These are phyloP conservation scores for Pedionomus torquatus DNA, from an alignment of 2,113 vertebrate genomes.

Conservation along the genomic window DNA sequence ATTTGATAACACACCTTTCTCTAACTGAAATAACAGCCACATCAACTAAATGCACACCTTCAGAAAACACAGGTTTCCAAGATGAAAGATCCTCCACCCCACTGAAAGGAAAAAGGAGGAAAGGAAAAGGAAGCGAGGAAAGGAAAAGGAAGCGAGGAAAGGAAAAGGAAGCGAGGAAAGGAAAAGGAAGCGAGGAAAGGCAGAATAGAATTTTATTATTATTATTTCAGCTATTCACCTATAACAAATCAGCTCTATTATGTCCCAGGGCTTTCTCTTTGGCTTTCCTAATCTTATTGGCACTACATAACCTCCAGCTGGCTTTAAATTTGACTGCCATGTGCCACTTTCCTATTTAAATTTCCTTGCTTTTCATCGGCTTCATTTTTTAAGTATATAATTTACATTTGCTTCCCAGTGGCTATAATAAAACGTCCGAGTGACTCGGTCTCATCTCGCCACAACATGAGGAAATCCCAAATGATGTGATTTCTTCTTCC, in stretches of 20 bases:
- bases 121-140: too few species aligned
- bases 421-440: not conserved
- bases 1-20: not conserved
- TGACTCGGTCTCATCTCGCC: not conserved
- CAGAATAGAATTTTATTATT: not conserved
- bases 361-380: not conserved
- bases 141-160: too few species aligned
- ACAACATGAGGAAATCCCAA: not conserved
- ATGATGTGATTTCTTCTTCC: not conserved
- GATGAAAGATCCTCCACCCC: not conserved
- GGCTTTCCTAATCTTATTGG: not conserved
- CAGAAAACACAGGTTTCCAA: not conserved
- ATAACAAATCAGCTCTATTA: conserved; percentile 5
- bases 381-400: not conserved
- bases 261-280: not conserved
- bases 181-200: too few species aligned
- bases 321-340: not conserved
- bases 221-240: not conserved
- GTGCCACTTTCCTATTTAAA: not conserved
- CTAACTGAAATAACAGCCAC: not conserved
- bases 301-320: not conserved
- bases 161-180: too few species aligned
- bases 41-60: not conserved
- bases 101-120: too few species aligned
- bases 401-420: not conserved